Conservation (phyloP, 1,140 invertebrate genomes). For the Epicauta chinensis region DNA sequence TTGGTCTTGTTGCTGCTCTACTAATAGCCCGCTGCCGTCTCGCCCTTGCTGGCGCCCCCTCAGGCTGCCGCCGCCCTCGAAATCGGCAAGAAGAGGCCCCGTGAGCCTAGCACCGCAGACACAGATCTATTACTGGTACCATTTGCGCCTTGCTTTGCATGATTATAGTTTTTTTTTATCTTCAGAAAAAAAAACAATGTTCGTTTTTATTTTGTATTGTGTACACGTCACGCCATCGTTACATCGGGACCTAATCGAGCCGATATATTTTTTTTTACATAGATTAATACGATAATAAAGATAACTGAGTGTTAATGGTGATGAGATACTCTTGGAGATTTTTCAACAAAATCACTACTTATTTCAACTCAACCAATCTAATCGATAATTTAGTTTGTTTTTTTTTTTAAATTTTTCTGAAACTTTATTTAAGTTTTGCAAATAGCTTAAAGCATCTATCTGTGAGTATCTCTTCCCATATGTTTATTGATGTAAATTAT, state of each 20-base stretch:
- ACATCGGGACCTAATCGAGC: background rate
- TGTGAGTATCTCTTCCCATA: background rate
- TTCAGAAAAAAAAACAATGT: no score
- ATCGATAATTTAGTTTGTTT: constrained; percentile 1
- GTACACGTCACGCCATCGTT: constrained; percentile 15
- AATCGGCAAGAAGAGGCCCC: constrained; percentile 81
- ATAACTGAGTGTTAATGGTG: constrained; percentile 5
- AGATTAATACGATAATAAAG: background rate
- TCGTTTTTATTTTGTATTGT: constrained; percentile 21
- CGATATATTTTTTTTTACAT: no score
- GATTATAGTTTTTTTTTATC: constrained; percentile 40
- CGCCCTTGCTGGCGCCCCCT: constrained; percentile 47
- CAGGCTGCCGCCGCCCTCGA: constrained; percentile 54
- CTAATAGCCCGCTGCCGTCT: constrained; percentile 49
- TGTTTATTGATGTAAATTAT: constrained; percentile 7
- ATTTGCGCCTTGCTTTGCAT: constrained; percentile 55
- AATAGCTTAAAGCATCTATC: background rate
- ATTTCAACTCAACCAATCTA: background rate
- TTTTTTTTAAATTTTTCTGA: background rate
- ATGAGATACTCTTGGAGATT: background rate
- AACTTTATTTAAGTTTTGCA: no score
- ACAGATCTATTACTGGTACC: constrained; percentile 90
- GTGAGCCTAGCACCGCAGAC: constrained; percentile 60
- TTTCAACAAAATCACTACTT: background rate
- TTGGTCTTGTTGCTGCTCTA: constrained; percentile 46